These are phyloP conservation scores for Drosophila pruinosa DNA, from an alignment of 1,140 invertebrate genomes.

Conservation along the genomic window DNA sequence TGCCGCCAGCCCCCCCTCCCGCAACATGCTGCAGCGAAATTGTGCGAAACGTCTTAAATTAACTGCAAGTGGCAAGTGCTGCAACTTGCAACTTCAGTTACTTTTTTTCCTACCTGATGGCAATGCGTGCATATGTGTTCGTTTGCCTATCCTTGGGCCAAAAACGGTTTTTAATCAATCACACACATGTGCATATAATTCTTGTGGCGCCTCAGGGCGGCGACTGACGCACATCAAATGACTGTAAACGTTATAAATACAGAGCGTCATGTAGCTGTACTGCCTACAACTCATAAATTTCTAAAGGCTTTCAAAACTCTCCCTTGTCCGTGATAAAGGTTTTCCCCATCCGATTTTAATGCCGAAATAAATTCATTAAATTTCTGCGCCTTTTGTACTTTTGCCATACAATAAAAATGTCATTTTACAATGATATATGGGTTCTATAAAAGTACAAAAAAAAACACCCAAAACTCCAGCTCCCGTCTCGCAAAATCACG, in stretches of 20 bases:
- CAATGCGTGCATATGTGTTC: background rate
- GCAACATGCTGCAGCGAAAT: background rate
- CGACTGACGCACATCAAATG: slow-evolving; percentile 23
- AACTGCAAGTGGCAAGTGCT: slow-evolving; percentile 55
- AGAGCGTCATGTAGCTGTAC: background rate
- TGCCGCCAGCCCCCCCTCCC: slow-evolving; percentile 31
- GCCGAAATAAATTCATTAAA: slow-evolving; percentile 52
- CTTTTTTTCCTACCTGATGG: slow-evolving; percentile 1
- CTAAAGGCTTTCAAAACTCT: slow-evolving; percentile 16
- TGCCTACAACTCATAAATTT: slow-evolving; percentile 32
- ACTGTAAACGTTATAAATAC: background rate
- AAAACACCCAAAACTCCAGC: slow-evolving; percentile 8
- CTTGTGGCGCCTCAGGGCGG: background rate
- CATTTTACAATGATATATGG: slow-evolving; percentile 65
- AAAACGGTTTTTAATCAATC: slow-evolving; percentile 45
- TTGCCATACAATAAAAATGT: slow-evolving; percentile 64
- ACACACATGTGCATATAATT: slow-evolving; percentile 37
- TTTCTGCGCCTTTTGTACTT: slow-evolving; percentile 30
- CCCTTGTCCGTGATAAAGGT: slow-evolving; percentile 26
- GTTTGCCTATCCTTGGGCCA: slow-evolving; percentile 6
- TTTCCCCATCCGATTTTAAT: slow-evolving; percentile 22
- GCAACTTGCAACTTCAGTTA: slow-evolving; percentile 7
- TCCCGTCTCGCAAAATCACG: slow-evolving; percentile 48
- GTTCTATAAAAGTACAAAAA: slow-evolving; percentile 46
- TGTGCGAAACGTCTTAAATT: slow-evolving; percentile 73